Base-by-base conservation (phyloP, 2,888 invertebrate genomes). In the Tetragonula carbonaria region DNA sequence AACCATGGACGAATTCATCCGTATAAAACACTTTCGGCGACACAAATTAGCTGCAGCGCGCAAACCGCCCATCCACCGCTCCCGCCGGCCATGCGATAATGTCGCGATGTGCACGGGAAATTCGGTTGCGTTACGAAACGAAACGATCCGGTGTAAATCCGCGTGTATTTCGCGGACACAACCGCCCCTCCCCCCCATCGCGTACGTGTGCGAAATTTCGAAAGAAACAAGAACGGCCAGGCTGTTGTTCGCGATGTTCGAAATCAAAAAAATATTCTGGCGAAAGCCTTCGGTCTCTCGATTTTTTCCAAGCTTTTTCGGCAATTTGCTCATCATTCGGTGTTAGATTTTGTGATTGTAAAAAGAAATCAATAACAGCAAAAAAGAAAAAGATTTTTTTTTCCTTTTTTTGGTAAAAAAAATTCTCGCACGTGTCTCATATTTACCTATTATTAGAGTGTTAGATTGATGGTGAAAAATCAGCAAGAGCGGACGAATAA, bases 11-110 rank as follows among this genome's bases (percentile, higher is more conserved):
- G 68, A 82, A 79, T 82, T 75, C 84, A 80, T 79, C 62, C 78
- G 81, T 75, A 75, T 78, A 84, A 88, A 86, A 87, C 80, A 62
- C 78, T 83, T 86, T 66, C 59, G 82, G 68, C 80, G 79, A 81
- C 81, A 66, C 59, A 80, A 83, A 87, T 76, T 84, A 83, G 85
- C 74, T 68, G 75, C 55, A 71, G 23, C 73, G 55, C 33, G 51
- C 66, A 51, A 16, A 45, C 28, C 33, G 16, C 28, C 59, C 59
- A 51, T 16, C 45, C 62, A 28, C 51, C 59, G 14, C 18, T 21
- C 11, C 38, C 38, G 13, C 23, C 38, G 65, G 51, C 66, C 33
- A 78, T 75, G 62, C 84, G 78, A 82, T 87, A 80, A 84, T 87
- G 77, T 76, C 66, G 73, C 77, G 53, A 65, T 62, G 74, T 73